A percentile compares a stretch with the other conserved stretches of the same genome.
These are phyloP conservation scores for Sebastes variabilis DNA, from an alignment of 2,797 vertebrate genomes.

Conservation along the genomic window DNA sequence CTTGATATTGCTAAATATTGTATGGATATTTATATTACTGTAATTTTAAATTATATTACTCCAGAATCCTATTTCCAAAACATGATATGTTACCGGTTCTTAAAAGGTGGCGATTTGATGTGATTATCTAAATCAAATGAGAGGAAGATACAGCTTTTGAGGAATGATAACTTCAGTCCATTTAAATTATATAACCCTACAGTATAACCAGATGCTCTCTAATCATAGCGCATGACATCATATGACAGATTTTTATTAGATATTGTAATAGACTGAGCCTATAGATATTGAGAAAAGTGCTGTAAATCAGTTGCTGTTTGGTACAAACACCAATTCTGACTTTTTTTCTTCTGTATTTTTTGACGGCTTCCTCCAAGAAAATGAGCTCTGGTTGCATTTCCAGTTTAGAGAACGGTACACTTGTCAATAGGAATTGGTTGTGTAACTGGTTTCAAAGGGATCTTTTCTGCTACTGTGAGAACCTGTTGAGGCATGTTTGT, in stretches of 20 bases:
- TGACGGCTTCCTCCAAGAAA: not conserved
- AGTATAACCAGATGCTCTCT: not conserved
- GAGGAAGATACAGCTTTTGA: not conserved
- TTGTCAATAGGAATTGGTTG: not conserved
- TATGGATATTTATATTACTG: not conserved
- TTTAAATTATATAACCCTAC: not conserved
- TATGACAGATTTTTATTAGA: not conserved
- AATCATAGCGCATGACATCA: not conserved
- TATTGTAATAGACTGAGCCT: not conserved
- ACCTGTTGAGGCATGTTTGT: not conserved
- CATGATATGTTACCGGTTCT: not conserved
- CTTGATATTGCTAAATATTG: too few relatives aligned
- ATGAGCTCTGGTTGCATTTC: not conserved
- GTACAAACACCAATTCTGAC: not conserved
- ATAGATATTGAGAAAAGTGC: not conserved
- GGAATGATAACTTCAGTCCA: not conserved
- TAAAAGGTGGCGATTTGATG: not conserved
- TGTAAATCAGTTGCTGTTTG: not conserved
- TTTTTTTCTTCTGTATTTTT: not conserved
- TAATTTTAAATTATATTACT: not conserved
- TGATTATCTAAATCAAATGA: not conserved
- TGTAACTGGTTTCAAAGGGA: not conserved
- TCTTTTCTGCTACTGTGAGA: not conserved
- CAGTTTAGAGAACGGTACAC: not conserved
- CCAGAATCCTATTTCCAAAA: not conserved